Conservation (phyloP, 2,113 vertebrate species). For the Struthio camelus region DNA sequence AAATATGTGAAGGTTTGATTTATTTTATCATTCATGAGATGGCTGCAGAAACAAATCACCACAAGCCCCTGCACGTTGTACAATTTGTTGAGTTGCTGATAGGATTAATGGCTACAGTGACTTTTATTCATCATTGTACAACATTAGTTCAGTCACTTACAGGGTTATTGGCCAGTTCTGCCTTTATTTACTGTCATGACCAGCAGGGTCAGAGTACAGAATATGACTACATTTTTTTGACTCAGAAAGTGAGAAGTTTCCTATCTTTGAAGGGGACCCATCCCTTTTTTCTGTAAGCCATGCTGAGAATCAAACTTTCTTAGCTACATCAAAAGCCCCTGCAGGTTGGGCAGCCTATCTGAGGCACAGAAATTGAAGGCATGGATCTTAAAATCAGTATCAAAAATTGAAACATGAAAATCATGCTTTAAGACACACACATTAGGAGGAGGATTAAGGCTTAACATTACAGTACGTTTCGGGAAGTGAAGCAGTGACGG, state of each 20-base stretch:
- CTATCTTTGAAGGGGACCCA: neutral
- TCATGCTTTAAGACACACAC: neutral
- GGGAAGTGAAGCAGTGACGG: neutral
- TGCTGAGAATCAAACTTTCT: neutral
- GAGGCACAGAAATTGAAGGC: neutral
- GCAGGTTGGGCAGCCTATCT: rapidly evolving
- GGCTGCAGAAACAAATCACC: neutral
- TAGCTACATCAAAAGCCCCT: neutral
- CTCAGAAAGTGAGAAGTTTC: neutral
- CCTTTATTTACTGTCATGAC: neutral
- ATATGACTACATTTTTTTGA: neutral
- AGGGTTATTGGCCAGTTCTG: neutral
- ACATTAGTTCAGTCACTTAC: neutral
- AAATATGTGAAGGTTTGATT: neutral
- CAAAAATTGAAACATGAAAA: neutral
- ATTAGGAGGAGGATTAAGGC: neutral
- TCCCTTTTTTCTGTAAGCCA: neutral
- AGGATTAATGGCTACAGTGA: neutral
- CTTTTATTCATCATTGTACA: neutral
- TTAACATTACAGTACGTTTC: neutral
- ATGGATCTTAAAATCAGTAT: neutral
- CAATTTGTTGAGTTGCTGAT: neutral
- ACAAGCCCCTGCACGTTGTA: neutral
- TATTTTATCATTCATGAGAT: neutral
- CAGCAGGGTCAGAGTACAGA: neutral